Percentiles rank a stretch among this genome's conserved stretches.
Evolutionary conservation across 2,888 invertebrate genomes (phyloP).

Genomic region (Mythimna albipuncta): DNA sequence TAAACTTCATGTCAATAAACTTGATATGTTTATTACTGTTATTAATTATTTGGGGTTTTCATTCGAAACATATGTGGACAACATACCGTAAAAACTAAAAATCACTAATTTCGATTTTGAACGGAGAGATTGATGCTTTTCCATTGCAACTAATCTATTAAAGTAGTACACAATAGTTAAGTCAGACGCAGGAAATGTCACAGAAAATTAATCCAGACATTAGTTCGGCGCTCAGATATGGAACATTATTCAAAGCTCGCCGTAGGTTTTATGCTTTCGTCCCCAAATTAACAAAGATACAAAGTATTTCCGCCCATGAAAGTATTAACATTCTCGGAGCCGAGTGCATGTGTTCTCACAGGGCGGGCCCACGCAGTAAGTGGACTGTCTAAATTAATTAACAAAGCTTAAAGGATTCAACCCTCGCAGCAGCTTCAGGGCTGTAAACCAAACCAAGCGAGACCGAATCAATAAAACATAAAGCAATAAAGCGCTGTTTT

Average conservation of each 20-base stretch:
- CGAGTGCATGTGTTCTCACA: conserved; percentile 79
- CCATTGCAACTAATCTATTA: conserved; percentile 53
- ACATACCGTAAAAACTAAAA: conserved; percentile 18
- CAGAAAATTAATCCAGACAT: conserved; percentile 75
- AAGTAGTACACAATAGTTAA: conserved; percentile 41
- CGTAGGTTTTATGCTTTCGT: conserved; percentile 73
- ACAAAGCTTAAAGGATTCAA: conserved; percentile 77
- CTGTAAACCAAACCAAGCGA: conserved; percentile 71
- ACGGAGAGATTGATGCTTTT: conserved; percentile 50
- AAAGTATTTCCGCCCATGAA: conserved; percentile 82
- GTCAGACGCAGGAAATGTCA: conserved; percentile 75
- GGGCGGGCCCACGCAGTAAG: conserved; percentile 79
- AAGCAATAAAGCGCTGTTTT: conserved; percentile 79
- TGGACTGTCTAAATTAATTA: conserved; percentile 89
- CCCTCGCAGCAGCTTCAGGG: conserved; percentile 78
- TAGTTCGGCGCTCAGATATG: conserved; percentile 68
- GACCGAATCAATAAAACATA: conserved; percentile 69
- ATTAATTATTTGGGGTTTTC: neutral
- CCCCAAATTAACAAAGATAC: conserved; percentile 80
- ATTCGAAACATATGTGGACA: conserved; percentile 15
- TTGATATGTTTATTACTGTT: neutral
- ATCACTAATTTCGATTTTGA: conserved; percentile 1
- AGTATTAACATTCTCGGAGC: conserved; percentile 76
- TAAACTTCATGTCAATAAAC: too few relatives aligned
- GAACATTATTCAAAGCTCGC: conserved; percentile 70